A percentile compares a stretch with the other conserved stretches of the same genome.
phyloP scores from a whole-genome alignment of 2,888 invertebrate species.

The Rugalucina vietnamica region DNA sequence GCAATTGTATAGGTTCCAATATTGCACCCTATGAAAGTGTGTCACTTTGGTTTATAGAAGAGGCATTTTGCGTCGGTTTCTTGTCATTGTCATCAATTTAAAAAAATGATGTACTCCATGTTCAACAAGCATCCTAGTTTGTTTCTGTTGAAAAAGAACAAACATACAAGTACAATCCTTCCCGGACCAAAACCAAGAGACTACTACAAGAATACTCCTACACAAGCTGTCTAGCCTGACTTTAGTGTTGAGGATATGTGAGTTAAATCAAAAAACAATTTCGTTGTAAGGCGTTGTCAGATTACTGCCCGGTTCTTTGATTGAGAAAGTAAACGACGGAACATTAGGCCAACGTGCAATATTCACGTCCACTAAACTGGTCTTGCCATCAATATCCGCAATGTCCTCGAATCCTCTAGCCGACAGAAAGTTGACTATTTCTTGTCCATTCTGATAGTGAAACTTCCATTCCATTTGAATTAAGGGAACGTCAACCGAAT shows the following conservation, averaged over 20 bases:
- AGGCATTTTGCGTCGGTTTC: too few species aligned
- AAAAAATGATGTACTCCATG: constrained; percentile 35
- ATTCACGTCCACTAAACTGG: not conserved
- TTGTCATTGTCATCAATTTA: constrained; percentile 16
- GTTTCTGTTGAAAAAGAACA: too few species aligned
- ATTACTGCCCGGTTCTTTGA: not conserved
- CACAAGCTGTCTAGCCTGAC: too few species aligned
- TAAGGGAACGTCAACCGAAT: constrained; percentile 10
- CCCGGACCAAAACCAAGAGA: too few species aligned
- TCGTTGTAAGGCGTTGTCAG: too few species aligned
- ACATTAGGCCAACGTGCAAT: not conserved
- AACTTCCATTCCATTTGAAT: constrained; percentile 11
- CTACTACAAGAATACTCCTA: too few species aligned
- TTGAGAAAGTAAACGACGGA: not conserved
- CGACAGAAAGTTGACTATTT: constrained; percentile 13
- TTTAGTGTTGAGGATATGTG: too few species aligned
- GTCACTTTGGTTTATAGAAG: not conserved
- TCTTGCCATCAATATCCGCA: not conserved
- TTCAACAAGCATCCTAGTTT: too few species aligned
- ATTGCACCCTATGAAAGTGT: constrained; percentile 45
- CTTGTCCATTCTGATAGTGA: constrained; percentile 3
- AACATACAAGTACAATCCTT: too few species aligned
- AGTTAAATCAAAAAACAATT: too few species aligned
- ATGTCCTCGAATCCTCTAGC: not conserved
- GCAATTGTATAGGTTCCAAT: constrained; percentile 44